Base-by-base conservation (phyloP, 2,888 invertebrate species). In the Drosophila helvetica region DNA sequence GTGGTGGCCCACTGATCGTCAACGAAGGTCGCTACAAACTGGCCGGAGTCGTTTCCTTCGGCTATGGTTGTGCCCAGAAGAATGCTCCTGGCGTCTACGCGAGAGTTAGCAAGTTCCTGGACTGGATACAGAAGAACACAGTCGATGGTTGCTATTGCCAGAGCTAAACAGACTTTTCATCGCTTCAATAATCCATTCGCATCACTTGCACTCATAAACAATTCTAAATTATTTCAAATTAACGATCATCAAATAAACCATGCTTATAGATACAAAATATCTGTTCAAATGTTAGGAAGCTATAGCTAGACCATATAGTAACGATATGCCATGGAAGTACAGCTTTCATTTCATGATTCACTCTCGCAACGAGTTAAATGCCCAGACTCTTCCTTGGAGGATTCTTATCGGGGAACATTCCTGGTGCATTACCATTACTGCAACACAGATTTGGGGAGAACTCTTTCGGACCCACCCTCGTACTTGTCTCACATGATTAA, bases 31-130 rank as follows among this genome's bases (percentile, higher is more conserved):
- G 89, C 48, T 90, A 68, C 52, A 91, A 90, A 62, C 75, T 91
- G 50, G 91, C 89, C 8, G 91, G 91, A 25, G 88, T 92, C 19
- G 91, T 91, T 6, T 92, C 91, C 57, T 91, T 89, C 52, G 92
- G 92, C 38, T 90, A 72, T 58, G 91, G 90, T 3, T 91, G 91
- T 55, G 92, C 91, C 10, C 90, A 91, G 76, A 75, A 86, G 18
- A 88, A 91, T 72, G 90, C 91, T 8, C 91, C 91, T 0, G 91
- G 91, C 17, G 91, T 91, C n/a, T 91, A 91, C 66, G 88, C 92
- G 25, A 80, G 92, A 58, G 88, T 91, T 3, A 84, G 88, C 59
- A 91, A 90, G 56, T 91, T 90, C 76, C 42, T 91, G 42, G 82
- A 84, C 53, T 91, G 91, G 91, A 90, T 91, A 59, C 42, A 80